phyloP scores from a whole-genome alignment of 2,888 invertebrate genomes.

The Sinopyrophorus schimmeli region DNA sequence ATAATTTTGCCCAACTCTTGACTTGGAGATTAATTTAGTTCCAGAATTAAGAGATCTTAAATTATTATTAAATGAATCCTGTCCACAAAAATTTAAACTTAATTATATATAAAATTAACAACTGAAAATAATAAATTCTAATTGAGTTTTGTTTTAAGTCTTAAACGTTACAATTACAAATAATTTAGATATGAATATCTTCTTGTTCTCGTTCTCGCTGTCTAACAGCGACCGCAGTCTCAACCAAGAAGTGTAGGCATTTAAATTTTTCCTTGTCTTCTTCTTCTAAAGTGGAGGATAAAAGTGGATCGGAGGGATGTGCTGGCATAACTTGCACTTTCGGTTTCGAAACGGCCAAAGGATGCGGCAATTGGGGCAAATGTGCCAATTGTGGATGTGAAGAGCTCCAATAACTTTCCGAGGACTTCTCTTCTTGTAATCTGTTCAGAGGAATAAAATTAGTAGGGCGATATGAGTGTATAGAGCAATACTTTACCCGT shows the following conservation, averaged over 20 bases:
- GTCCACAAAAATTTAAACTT: too few relatives aligned
- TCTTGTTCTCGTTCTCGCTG: slow-evolving; percentile 73
- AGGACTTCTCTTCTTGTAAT: slow-evolving; percentile 27
- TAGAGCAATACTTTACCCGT: slow-evolving; percentile 34
- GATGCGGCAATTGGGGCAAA: slow-evolving; percentile 62
- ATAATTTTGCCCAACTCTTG: too few relatives aligned
- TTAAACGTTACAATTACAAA: too few relatives aligned
- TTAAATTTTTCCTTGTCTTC: slow-evolving; percentile 75
- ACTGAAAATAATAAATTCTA: too few relatives aligned
- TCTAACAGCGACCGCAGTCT: slow-evolving; percentile 82
- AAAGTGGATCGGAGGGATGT: slow-evolving; percentile 49
- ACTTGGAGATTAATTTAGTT: too few relatives aligned
- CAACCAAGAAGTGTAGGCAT: slow-evolving; percentile 82
- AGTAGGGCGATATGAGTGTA: background rate
- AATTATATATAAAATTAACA: too few relatives aligned
- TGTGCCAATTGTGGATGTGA: slow-evolving; percentile 65
- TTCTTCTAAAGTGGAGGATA: slow-evolving; percentile 41
- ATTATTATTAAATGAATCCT: too few relatives aligned
- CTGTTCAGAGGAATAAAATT: background rate
- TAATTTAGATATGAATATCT: slow-evolving; percentile 7
- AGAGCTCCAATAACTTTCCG: slow-evolving; percentile 57
- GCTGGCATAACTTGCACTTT: slow-evolving; percentile 60
- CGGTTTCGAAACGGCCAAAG: slow-evolving; percentile 48
- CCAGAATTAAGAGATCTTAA: too few relatives aligned
- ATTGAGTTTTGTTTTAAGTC: too few relatives aligned